Evolutionary conservation across 2,797 vertebrate species (phyloP).

Genomic region (Hypotaenidia okinawae): DNA sequence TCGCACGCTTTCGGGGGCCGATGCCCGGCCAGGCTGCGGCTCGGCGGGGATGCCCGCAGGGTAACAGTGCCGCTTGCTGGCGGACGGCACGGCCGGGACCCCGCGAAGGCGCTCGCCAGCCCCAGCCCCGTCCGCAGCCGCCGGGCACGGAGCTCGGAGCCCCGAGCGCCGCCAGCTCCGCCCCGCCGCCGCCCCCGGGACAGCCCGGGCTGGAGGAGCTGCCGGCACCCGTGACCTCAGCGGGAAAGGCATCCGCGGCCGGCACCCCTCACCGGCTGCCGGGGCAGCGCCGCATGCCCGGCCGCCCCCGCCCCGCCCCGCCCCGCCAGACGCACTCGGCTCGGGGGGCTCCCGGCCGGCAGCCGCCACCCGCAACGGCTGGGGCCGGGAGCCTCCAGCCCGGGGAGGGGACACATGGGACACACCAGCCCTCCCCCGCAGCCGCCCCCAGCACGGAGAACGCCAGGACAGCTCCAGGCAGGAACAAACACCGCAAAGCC

Average conservation of each 20-base stretch:
- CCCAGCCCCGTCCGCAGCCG: neutral
- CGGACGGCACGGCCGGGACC: neutral
- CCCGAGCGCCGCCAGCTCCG: fast-evolving
- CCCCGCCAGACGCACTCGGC: neutral
- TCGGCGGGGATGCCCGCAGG: neutral
- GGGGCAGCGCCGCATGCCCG: neutral
- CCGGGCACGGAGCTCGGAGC: too few relatives aligned
- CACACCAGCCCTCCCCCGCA: neutral
- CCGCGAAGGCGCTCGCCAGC: fast-evolving
- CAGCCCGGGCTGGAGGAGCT: too few relatives aligned
- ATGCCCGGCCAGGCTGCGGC: too few relatives aligned
- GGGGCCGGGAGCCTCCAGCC: neutral
- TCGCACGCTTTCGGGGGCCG: too few relatives aligned
- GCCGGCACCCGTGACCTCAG: neutral
- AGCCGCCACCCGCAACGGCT: neutral
- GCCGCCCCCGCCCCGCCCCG: neutral
- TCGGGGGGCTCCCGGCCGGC: too few relatives aligned
- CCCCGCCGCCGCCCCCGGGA: fast-evolving
- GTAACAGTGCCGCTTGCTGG: constrained; percentile 28
- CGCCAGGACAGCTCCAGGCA: too few relatives aligned
- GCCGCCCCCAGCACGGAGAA: neutral
- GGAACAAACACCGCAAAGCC: too few relatives aligned
- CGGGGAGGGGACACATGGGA: too few relatives aligned
- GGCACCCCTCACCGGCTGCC: neutral
- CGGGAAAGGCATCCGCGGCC: neutral